Percentiles rank a stretch among this genome's conserved stretches.
Conservation (phyloP, 2,888 invertebrate species). For the Ceratothoa steindachneri region DNA sequence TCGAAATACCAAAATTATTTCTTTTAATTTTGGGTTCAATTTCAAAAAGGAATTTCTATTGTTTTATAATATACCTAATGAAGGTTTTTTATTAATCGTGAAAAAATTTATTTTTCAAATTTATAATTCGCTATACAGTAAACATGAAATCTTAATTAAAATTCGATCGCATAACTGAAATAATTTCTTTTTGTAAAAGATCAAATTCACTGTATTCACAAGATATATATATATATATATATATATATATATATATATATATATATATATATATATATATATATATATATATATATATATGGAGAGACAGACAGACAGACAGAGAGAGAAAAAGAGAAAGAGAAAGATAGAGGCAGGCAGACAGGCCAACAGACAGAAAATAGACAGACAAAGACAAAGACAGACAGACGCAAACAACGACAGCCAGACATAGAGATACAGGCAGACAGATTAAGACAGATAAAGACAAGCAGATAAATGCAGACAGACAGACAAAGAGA, state of each 20-base stretch:
- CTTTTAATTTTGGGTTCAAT: too few species aligned
- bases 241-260: conserved; percentile 7
- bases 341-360: background rate
- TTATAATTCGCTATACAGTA: background rate
- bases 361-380: background rate
- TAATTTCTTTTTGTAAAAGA: background rate
- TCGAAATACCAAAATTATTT: too few species aligned
- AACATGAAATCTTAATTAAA: background rate
- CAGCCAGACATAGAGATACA: background rate
- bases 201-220: too few species aligned
- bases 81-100: background rate
- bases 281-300: conserved; percentile 1
- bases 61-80: background rate
- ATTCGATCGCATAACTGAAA: background rate
- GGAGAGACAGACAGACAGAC: background rate
- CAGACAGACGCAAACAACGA: background rate
- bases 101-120: background rate
- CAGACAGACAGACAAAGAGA: background rate
- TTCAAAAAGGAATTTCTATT: too few species aligned
- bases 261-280: conserved; percentile 13
- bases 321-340: background rate
- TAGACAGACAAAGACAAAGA: background rate
- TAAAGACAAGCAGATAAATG: background rate
- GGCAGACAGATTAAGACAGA: background rate
- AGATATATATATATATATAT: background rate